Evolutionary conservation across 2,113 vertebrate genomes (phyloP), one percentile per base, ranked within the genome.

Genomic region (Campylomormyrus numenius): DNA sequence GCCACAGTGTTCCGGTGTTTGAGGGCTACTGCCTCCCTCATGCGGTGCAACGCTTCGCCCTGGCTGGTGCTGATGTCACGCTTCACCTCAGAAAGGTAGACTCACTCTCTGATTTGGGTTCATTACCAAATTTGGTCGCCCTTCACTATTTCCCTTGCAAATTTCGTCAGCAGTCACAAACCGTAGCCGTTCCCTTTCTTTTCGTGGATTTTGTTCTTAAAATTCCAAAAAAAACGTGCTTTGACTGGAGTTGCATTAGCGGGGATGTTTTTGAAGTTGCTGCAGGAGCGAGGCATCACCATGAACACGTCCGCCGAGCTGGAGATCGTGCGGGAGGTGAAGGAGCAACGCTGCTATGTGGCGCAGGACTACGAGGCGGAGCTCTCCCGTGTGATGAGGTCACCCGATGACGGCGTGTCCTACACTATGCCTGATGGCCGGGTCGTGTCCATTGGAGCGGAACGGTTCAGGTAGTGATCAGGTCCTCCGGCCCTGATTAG

Each of bases 261-360:
- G 31, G 21, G 17, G 42, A n/a, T n/a, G 42, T 85, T 13, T 13
- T 53, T n/a, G 85, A 5, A 24, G 52, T 7, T 10, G 50, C 91
- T 96, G 80, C 94, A 93, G 92, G 96, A 96, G 74, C 94, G 94
- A 90, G 96, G 96, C 0, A 91, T 96, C 46, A 89, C 90, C 89
- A 93, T 96, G 95, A 90, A 91, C 35, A 96, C 95, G 21, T 93
- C 94, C 0, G 96, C 96, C 0, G 96, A 96, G 92, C 56, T 93
- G 89, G 96, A 96, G 94, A 95, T 96, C 0, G 95, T 95, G 19
- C 91, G 96, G 42, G 96, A 96, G 91, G 95, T 96, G 87, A 96
- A 96, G 92, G 96, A 96, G 93, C 92, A 58, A 19, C 94, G 95
- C 90, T 96, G 96, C 92, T 93, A 49, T 11, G 94, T 96, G 45